Evolutionary conservation across 2,797 vertebrate genomes (phyloP), one percentile per base, ranked within the genome.

Genomic region (Limnodromus scolopaceus): DNA sequence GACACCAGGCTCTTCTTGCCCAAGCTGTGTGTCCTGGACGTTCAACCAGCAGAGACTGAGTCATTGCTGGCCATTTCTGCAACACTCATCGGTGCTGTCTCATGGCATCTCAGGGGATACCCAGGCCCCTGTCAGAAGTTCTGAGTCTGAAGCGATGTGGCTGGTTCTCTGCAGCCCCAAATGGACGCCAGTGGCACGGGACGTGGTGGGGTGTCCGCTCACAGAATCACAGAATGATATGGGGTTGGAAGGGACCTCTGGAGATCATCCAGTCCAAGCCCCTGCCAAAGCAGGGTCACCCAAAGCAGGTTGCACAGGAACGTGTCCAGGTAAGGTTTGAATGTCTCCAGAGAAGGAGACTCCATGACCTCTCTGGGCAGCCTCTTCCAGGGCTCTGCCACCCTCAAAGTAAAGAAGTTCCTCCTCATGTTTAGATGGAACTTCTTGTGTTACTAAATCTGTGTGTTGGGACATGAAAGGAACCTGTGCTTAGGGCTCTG

Each of bases 371-470:
- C 45, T 11, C 45, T 46, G 45, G 45, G 45, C 45, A 46, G 45
- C 45, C 20, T 46, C 20, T 46, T 3, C 45, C 45, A 46, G 45
- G 45, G 45, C 19, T 45, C 45, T 45, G 45, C 45, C 20, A 11
- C 20, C 20, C 19, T 22, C 45, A 46, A 11, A 46, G 20, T 20
- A 18, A 46, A 46, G 20, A 46, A 46, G 20, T 46, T 46, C 45
- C 45, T 46, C 19, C 45, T 46, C 11, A 23, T 22, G 20, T 46
- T 46, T 46, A 46, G 20, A 46, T 46, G 20, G 45, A 46, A 46
- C 11, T 46, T 46, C 27, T 12, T 0, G 0, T 38, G 20, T 49
- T 39, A 30, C 2, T 1, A 51, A 41, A 27, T 18, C 65, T 9
- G 11, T 38, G 43, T 69, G 77, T 24, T 3, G 2, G 65, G 43